Conservation (phyloP, 2,797 vertebrate genomes). For the Allobates femoralis region DNA sequence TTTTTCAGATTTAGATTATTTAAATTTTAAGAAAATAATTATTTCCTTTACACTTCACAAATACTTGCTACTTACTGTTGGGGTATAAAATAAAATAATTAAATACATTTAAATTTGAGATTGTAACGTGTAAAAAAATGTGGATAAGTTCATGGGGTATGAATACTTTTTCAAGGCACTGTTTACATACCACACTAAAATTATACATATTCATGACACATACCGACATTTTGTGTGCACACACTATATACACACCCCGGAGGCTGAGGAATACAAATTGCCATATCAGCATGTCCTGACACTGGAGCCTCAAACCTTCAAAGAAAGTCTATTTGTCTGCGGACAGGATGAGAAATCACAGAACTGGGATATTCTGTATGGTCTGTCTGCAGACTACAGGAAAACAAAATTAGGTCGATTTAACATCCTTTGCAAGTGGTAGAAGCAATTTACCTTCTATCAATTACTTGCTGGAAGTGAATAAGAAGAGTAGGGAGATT, state of each 20-base stretch:
- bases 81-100: too few species aligned
- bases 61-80: too few species aligned
- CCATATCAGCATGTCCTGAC: background rate
- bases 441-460: background rate
- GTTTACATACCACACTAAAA: too few species aligned
- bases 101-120: too few species aligned
- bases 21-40: too few species aligned
- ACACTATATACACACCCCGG: background rate
- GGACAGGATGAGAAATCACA: slow-evolving; percentile 1
- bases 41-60: too few species aligned
- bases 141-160: too few species aligned
- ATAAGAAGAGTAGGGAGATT: background rate
- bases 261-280: background rate
- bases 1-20: too few species aligned
- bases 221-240: too few species aligned
- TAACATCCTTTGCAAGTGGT: background rate
- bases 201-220: too few species aligned
- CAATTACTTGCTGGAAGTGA: background rate
- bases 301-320: background rate
- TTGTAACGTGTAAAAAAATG: too few species aligned
- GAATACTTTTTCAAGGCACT: too few species aligned
- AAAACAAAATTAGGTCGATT: slow-evolving; percentile 2
- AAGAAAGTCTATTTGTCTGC: background rate
- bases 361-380: background rate
- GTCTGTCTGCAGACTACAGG: background rate